Evolutionary conservation across 1,140 invertebrate genomes (phyloP).

Genomic region (Danaus melanippus): DNA sequence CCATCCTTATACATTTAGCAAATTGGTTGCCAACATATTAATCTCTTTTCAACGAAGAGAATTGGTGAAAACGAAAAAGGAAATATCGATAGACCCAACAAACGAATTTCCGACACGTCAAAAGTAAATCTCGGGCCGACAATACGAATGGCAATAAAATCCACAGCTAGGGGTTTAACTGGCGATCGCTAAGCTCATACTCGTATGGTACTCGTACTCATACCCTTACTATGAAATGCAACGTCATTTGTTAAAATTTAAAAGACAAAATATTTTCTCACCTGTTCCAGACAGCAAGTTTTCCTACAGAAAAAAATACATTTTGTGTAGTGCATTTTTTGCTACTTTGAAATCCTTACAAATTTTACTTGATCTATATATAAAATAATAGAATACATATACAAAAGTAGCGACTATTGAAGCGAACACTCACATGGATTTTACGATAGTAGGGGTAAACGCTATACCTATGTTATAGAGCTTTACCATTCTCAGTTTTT

Average conservation of each 20-base stretch:
- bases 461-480: slow-evolving; percentile 34
- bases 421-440: no score
- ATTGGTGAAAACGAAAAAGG: slow-evolving; percentile 36
- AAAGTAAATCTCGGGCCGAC: slow-evolving; percentile 59
- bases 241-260: no score
- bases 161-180: slow-evolving; percentile 39
- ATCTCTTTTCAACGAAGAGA: slow-evolving; percentile 29
- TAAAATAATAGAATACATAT: no score
- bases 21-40: slow-evolving; percentile 26
- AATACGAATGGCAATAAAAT: slow-evolving; percentile 68
- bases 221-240: slow-evolving; percentile 34
- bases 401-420: no score
- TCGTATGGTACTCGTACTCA: no score
- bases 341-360: no score
- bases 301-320: no score
- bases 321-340: no score
- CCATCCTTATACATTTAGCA: neutral
- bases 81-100: slow-evolving; percentile 53
- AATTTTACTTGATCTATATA: no score
- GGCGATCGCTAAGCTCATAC: slow-evolving; percentile 46
- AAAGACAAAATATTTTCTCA: no score
- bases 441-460: neutral
- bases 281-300: no score
- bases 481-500: slow-evolving; percentile 47
- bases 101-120: slow-evolving; percentile 63